phyloP scores from a whole-genome alignment of 2,888 invertebrate species.

The Ptychoptera albimana region DNA sequence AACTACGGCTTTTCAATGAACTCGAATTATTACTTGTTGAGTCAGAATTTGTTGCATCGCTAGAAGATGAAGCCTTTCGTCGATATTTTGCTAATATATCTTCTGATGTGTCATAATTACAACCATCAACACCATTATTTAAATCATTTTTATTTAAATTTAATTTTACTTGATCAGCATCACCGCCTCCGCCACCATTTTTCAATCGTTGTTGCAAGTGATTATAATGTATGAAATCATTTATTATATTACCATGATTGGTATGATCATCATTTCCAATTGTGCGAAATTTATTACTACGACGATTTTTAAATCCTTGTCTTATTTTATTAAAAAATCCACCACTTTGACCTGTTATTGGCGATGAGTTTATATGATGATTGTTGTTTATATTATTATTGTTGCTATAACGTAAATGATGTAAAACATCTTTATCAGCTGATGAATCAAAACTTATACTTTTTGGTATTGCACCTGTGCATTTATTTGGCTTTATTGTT shows the following conservation, averaged over 20 bases:
- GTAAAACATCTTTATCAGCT: conserved; percentile 54
- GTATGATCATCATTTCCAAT: conserved; percentile 11
- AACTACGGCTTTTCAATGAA: conserved; percentile 22
- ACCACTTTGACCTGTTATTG: conserved; percentile 26
- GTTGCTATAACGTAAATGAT: conserved; percentile 31
- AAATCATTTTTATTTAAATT: background rate
- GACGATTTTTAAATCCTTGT: conserved; percentile 46
- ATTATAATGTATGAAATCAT: background rate
- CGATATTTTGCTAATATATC: conserved; percentile 93
- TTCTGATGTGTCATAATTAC: conserved; percentile 57
- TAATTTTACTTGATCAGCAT: conserved; percentile 6
- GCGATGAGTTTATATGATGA: background rate
- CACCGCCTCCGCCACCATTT: conserved; percentile 6
- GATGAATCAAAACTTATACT: conserved; percentile 85
- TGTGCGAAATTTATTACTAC: conserved; percentile 31
- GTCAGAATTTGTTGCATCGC: conserved; percentile 33
- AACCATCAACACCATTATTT: background rate
- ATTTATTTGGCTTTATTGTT: conserved; percentile 29
- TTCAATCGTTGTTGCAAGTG: background rate
- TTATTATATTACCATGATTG: background rate
- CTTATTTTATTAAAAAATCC: conserved; percentile 61
- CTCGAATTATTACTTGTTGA: conserved; percentile 15
- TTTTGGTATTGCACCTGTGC: conserved; percentile 74
- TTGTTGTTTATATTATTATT: conserved; percentile 14
- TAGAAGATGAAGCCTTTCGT: conserved; percentile 41